Base-by-base conservation (phyloP, 1,140 invertebrate species). In the Penaeus vannamei region DNA sequence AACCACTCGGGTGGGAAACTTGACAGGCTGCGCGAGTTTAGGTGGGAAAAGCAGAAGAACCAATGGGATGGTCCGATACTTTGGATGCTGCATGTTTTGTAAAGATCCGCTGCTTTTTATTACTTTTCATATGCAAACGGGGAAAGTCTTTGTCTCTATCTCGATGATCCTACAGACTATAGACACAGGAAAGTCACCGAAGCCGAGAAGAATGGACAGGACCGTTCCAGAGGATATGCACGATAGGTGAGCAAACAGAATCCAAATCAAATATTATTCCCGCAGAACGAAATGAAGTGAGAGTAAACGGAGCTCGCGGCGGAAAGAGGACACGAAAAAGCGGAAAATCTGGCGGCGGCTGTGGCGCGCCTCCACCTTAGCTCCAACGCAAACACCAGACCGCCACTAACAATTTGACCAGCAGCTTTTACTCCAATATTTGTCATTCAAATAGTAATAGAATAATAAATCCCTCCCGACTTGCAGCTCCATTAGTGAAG, bases 11-110 rank as follows among this genome's bases (percentile, higher is more conserved):
- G 72, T 90, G 88, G 84, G 88, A 90, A 90, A 90, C 84, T 90
- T 90, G 88, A 90, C 88, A 90, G 84, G 88, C 88, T 90, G 88
- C 88, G 88, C 88, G 88, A 90, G 88, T 90, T 90, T 90, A 90
- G 88, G 88, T 64, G 88, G 88, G 88, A 90, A 90, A 90, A 90
- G 88, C 88, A 90, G 88, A 90, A 90, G 88, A 90, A 90, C 88
- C 88, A 90, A 90, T 90, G 88, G 88, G 88, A 90, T 86, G 88
- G 84, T 79, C 69, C 72, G 84, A 72, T 77, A 82, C 88, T 83
- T 80, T 72, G 84, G 64, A 42, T 59, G 72, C 84, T 79, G 22
- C 76, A 46, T 46, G 36, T 79, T 46, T 46, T 59, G 60, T 81
- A 53, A 46, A n/a, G 46, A 46, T 81, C 36, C 79, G 20, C 36